Conservation (phyloP, 2,888 invertebrate genomes). For the Thereva unica region DNA sequence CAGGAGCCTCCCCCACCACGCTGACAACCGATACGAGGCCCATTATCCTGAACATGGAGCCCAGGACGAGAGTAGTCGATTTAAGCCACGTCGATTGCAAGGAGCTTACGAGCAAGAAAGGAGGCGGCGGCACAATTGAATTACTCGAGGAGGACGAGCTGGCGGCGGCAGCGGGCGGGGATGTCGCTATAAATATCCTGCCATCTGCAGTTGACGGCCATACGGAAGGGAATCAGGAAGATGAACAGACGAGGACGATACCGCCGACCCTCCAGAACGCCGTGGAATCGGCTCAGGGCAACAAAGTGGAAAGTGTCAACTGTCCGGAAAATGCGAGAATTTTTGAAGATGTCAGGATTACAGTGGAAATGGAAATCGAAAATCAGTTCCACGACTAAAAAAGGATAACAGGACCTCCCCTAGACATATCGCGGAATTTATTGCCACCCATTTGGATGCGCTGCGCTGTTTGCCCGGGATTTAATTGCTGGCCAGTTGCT, state of each 20-base stretch:
- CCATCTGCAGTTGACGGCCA: constrained; percentile 8
- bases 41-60: not conserved
- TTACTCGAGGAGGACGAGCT: not conserved
- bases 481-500: no score
- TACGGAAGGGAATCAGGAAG: constrained; percentile 9
- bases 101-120: not conserved
- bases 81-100: no score
- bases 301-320: not conserved
- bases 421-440: constrained; percentile 12
- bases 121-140: constrained; percentile 1
- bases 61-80: no score
- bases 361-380: constrained; percentile 15
- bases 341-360: constrained; percentile 12
- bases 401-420: not conserved
- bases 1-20: not conserved
- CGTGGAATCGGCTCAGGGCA: not conserved
- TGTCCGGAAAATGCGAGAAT: not conserved
- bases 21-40: not conserved
- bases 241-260: constrained; percentile 1
- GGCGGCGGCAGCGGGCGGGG: not conserved
- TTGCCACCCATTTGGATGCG: not conserved
- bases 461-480: no score
- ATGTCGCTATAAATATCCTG: constrained; percentile 16
- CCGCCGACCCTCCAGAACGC: not conserved
- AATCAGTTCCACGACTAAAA: constrained; percentile 8